Evolutionary conservation across 1,140 invertebrate species (phyloP).

Genomic region (Heliconius melpomene): DNA sequence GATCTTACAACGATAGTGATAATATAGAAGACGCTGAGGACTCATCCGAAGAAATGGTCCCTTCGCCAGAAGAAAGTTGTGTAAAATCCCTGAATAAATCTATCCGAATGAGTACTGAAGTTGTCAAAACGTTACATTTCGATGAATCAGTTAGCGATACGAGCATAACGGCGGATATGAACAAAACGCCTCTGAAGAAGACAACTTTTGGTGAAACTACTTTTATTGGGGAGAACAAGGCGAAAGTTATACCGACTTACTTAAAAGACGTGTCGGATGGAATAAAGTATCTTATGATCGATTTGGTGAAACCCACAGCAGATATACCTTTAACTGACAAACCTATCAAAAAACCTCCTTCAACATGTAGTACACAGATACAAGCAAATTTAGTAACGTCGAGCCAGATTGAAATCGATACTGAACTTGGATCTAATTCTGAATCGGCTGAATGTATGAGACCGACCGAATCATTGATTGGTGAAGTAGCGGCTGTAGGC

Average conservation of each 20-base stretch:
- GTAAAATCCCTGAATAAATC: constrained; percentile 42
- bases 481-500: constrained; percentile 24
- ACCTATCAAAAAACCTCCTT: constrained; percentile 29
- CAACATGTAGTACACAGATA: constrained; percentile 58
- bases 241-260: constrained; percentile 62
- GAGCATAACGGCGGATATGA: constrained; percentile 39
- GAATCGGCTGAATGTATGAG: constrained; percentile 41
- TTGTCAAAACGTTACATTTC: constrained; percentile 66
- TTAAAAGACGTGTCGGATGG: constrained; percentile 62
- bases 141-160: constrained; percentile 54
- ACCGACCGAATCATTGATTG: constrained; percentile 25
- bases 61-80: constrained; percentile 15
- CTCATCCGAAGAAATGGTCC: constrained; percentile 32
- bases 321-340: constrained; percentile 53
- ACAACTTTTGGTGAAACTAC: constrained; percentile 58
- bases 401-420: constrained; percentile 67
- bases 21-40: constrained; percentile 44
- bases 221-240: constrained; percentile 53
- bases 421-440: constrained; percentile 45
- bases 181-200: constrained; percentile 59
- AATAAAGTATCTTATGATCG: constrained; percentile 65
- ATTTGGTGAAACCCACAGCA: constrained; percentile 62
- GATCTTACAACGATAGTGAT: constrained; percentile 50
- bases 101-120: constrained; percentile 53
- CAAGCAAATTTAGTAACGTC: constrained; percentile 64